Evolutionary conservation across 2,113 vertebrate genomes (phyloP), one percentile per base, ranked within the genome.

Genomic region (Struthidea cinerea): DNA sequence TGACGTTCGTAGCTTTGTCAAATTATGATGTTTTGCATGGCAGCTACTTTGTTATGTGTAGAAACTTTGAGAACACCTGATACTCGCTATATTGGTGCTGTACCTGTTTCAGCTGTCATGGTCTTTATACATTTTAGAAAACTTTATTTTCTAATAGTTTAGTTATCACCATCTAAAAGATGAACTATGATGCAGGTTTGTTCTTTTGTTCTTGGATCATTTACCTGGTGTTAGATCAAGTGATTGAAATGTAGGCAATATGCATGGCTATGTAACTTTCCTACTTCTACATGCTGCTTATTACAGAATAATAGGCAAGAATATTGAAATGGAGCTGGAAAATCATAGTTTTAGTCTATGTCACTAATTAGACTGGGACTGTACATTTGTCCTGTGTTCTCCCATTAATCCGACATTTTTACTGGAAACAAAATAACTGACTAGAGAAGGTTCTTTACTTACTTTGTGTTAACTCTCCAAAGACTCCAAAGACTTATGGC

Each of bases 11-110:
- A 57, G 83, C 69, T 82, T 86, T 49, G 10, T 32, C 61, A 56
- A 23, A 35, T 91, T 55, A 32, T 1, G 7, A 3, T 50, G 27
- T 67, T 50, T 80, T 84, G 56, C n/a, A 28, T 14, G 60, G 64
- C 23, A 87, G 19, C 64, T 87, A 49, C 76, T 94, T 92, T 61
- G 57, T 61, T 68, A 23, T 6, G 24, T 55, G 14, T 35, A 52
- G 59, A 52, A 95, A 93, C 79, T 96, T 93, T 84, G 83, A 52
- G 79, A 81, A 60, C 71, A 75, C 44, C 37, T 93, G 77, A 77
- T 86, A 68, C 46, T 80, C 3, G 1, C 69, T 65, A 0, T 55
- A 7, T n/a, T 85, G 52, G 44, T 71, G 21, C 23, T 37, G 33
- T 42, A 47, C 11, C 59, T 60, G 2, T 78, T 93, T 78, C 63